A percentile compares a stretch with the other conserved stretches of the same genome.
Conservation (phyloP, 1,140 invertebrate genomes). For the Streblospio benedicti region DNA sequence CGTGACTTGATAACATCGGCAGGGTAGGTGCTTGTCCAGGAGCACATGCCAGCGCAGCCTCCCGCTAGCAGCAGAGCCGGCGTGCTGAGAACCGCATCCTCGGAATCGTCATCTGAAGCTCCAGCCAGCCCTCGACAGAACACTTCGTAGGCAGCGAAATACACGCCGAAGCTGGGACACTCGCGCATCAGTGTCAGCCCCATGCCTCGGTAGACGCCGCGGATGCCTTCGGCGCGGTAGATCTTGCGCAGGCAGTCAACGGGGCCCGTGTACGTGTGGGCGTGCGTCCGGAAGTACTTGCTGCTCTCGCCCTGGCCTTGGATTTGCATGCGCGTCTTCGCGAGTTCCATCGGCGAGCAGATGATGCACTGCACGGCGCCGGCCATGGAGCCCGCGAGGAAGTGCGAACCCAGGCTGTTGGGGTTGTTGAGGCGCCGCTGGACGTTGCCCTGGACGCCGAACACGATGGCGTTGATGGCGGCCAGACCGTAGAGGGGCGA, state of each 20-base stretch:
- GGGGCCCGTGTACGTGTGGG: constrained; percentile 3
- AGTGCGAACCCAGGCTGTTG: not conserved
- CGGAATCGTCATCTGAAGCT: not conserved
- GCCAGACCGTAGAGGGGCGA: constrained; percentile 78
- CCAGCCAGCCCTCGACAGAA: constrained; percentile 15
- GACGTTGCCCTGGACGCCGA: constrained; percentile 69
- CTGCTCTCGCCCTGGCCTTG: constrained; percentile 44
- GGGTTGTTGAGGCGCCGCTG: constrained; percentile 11
- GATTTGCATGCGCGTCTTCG: constrained; percentile 73
- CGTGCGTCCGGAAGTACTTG: constrained; percentile 31
- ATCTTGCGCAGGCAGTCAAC: constrained; percentile 24
- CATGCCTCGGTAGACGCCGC: constrained; percentile 42
- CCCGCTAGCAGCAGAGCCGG: constrained; percentile 48
- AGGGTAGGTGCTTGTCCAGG: constrained; percentile 47
- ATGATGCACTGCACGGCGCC: constrained; percentile 66
- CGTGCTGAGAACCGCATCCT: not conserved
- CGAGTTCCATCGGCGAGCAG: constrained; percentile 74
- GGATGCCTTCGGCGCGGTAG: constrained; percentile 19
- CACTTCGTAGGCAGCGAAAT: constrained; percentile 57
- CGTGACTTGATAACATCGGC: constrained; percentile 49
- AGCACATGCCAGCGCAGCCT: constrained; percentile 52
- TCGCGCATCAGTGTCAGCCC: constrained; percentile 40
- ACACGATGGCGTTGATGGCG: constrained; percentile 79
- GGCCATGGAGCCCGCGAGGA: constrained; percentile 9
- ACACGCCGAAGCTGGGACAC: constrained; percentile 56